phyloP scores from a whole-genome alignment of 2,888 invertebrate species.

The Eretmocerus hayati region DNA sequence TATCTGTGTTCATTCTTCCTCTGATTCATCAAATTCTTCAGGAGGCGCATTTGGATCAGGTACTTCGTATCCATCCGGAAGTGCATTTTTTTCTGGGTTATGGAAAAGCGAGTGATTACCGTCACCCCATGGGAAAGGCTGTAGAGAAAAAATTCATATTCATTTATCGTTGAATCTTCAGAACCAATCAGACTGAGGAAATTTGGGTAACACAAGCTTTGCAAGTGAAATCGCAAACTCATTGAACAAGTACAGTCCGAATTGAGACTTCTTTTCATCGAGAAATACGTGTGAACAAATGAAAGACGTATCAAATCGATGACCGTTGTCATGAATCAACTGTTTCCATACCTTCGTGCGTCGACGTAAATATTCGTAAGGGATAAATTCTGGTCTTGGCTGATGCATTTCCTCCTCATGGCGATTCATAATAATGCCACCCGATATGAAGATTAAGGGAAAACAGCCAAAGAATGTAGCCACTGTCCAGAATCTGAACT shows the following conservation, averaged over 20 bases:
- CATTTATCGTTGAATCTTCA: no score
- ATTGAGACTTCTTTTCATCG: no score
- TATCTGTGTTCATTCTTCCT: no score
- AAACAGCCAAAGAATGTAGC: not conserved
- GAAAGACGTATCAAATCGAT: no score
- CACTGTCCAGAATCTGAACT: not conserved
- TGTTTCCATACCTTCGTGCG: slow-evolving; percentile 33
- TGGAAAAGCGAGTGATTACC: slow-evolving; percentile 35
- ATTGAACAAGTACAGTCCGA: no score
- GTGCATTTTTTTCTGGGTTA: slow-evolving; percentile 34
- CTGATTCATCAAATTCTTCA: no score
- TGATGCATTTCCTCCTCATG: slow-evolving; percentile 14
- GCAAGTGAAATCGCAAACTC: no score
- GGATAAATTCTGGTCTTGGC: slow-evolving; percentile 29
- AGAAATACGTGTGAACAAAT: no score
- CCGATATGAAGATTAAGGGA: not conserved
- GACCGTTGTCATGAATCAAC: no score
- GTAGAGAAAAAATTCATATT: no score
- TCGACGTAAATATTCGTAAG: slow-evolving; percentile 28
- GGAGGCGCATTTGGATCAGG: slow-evolving; percentile 25
- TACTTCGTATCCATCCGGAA: slow-evolving; percentile 36
- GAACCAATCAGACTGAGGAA: not conserved
- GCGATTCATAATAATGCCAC: slow-evolving; percentile 10
- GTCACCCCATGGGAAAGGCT: slow-evolving; percentile 40
- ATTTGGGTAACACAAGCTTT: no score